Percentiles rank a stretch among this genome's conserved stretches.
Conservation (phyloP, 1,140 invertebrate species). For the Drosophila suzukii region DNA sequence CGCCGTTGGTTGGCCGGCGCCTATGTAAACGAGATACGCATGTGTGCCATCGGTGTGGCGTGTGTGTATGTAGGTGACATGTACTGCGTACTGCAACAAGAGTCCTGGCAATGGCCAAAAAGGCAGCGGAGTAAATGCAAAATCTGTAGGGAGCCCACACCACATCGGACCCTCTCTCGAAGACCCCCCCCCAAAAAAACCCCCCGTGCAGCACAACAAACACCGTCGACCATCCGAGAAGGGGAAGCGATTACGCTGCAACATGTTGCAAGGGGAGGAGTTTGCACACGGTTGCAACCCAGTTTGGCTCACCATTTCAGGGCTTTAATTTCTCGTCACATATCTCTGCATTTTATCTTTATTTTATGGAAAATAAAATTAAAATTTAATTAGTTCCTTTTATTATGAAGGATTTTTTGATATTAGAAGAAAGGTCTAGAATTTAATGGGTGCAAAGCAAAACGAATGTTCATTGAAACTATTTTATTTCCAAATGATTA, state of each 20-base stretch:
- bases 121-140: conserved; percentile 78
- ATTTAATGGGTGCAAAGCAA: too few species aligned
- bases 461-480: too few species aligned
- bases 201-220: conserved; percentile 11
- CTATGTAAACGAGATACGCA: conserved; percentile 79
- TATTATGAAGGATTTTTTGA: too few species aligned
- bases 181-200: neutral
- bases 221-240: conserved; percentile 12
- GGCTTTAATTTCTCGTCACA: conserved; percentile 3
- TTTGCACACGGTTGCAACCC: conserved; percentile 18
- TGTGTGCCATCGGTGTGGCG: conserved; percentile 15
- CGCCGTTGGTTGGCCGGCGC: conserved; percentile 75
- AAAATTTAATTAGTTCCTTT: too few species aligned
- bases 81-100: conserved; percentile 72
- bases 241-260: conserved; percentile 75
- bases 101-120: conserved; percentile 66
- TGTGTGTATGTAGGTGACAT: conserved; percentile 76
- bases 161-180: neutral
- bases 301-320: neutral
- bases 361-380: neutral
- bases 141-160: conserved; percentile 72
- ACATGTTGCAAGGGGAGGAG: conserved; percentile 80
- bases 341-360: neutral
- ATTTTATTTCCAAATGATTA: too few species aligned
- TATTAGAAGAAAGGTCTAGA: too few species aligned